A percentile compares a stretch with the other conserved stretches of the same genome.
These are phyloP conservation scores for Bemisia tabaci DNA, from an alignment of 1,140 invertebrate species.

Conservation along the genomic window DNA sequence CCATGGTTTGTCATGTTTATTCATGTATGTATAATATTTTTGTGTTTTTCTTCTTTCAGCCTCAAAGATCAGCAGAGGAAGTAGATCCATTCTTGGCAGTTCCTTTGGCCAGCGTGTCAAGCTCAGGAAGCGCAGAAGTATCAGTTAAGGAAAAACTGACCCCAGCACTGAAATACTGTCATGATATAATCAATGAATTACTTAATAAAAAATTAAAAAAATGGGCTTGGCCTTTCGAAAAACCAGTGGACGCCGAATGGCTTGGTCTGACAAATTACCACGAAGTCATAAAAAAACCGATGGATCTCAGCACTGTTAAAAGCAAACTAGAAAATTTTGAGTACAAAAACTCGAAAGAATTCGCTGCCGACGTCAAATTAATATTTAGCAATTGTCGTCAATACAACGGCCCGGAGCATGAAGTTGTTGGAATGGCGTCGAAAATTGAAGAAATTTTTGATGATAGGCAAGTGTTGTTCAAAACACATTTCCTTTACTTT, in stretches of 20 bases:
- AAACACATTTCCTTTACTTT: not conserved
- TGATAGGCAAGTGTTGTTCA: slow-evolving; percentile 39
- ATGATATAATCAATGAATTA: slow-evolving; percentile 86
- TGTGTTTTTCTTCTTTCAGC: not conserved
- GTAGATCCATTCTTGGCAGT: slow-evolving; percentile 26
- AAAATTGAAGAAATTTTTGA: slow-evolving; percentile 96
- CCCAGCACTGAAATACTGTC: slow-evolving; percentile 78
- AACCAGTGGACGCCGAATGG: slow-evolving; percentile 90
- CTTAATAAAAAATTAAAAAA: slow-evolving; percentile 88
- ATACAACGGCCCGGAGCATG: slow-evolving; percentile 93
- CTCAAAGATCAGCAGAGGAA: slow-evolving; percentile 30
- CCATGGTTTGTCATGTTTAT: too few relatives aligned
- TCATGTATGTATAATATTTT: too few relatives aligned
- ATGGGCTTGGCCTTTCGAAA: slow-evolving; percentile 98
- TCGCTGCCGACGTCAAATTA: slow-evolving; percentile 85
- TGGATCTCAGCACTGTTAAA: slow-evolving; percentile 96
- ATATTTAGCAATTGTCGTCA: slow-evolving; percentile 99
- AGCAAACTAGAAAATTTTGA: slow-evolving; percentile 88
- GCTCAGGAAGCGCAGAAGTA: slow-evolving; percentile 31
- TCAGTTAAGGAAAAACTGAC: slow-evolving; percentile 66
- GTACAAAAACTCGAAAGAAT: slow-evolving; percentile 80
- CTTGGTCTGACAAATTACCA: slow-evolving; percentile 92
- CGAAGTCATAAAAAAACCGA: slow-evolving; percentile 97
- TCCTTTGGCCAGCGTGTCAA: not conserved
- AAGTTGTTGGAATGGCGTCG: slow-evolving; percentile 91